These are phyloP conservation scores for Xestoiulus laeticollis DNA, from an alignment of 2,888 invertebrate genomes.

Conservation along the genomic window DNA sequence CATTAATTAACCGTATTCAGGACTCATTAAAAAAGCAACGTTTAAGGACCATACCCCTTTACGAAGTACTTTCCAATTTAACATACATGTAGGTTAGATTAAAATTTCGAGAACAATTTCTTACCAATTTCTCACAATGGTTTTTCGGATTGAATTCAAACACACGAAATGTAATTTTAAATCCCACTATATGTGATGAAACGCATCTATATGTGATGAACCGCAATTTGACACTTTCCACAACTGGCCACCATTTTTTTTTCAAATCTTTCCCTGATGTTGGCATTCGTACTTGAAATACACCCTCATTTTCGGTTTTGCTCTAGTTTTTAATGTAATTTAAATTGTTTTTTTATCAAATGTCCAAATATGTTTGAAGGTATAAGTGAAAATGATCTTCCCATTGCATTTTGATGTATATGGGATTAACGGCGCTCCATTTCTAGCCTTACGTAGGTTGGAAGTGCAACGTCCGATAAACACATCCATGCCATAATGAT, in stretches of 20 bases:
- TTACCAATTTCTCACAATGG: no score
- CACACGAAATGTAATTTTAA: no score
- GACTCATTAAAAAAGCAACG: no score
- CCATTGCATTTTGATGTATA: background rate
- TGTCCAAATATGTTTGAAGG: background rate
- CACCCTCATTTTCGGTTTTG: background rate
- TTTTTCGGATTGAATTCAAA: no score
- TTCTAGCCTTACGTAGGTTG: background rate
- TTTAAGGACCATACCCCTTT: no score
- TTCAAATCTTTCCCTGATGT: background rate
- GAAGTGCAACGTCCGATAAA: conserved; percentile 19
- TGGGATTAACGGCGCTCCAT: conserved; percentile 15
- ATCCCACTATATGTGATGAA: no score
- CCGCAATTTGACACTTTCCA: no score
- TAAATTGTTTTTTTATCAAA: background rate
- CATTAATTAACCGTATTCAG: no score
- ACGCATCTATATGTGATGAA: no score
- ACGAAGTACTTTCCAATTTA: no score
- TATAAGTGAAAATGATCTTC: background rate
- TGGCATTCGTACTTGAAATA: background rate
- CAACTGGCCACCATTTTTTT: background rate
- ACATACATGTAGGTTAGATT: background rate
- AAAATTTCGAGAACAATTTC: no score
- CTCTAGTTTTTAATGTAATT: background rate
- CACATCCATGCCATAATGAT: conserved; percentile 18